Percentiles rank a stretch among this genome's conserved stretches.
Evolutionary conservation across 2,113 vertebrate species (phyloP).

Genomic region (Dermatemys mawii): DNA sequence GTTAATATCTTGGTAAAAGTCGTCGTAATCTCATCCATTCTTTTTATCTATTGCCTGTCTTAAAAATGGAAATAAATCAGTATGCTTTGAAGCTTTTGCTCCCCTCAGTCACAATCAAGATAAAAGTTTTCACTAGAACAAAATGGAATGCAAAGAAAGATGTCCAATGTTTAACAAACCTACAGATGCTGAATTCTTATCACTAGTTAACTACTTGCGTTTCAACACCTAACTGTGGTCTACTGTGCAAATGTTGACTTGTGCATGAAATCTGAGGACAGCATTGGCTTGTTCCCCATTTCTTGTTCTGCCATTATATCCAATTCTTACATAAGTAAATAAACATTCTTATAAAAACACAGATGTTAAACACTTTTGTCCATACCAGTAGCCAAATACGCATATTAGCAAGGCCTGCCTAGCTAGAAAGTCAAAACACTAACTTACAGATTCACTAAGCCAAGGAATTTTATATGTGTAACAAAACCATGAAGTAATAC

Average conservation of each 20-base stretch:
- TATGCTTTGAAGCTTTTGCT: background rate
- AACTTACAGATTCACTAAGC: background rate
- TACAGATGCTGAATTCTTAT: background rate
- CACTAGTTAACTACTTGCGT: conserved; percentile 19
- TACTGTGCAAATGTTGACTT: background rate
- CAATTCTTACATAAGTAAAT: background rate
- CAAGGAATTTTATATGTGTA: background rate
- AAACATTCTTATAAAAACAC: background rate
- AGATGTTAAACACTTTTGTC: background rate
- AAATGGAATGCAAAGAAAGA: background rate
- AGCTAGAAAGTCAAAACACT: background rate
- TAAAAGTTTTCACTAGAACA: background rate
- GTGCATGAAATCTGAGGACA: background rate
- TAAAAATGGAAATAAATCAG: background rate
- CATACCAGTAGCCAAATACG: background rate
- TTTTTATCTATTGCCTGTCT: background rate
- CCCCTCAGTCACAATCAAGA: background rate
- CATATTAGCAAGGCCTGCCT: background rate
- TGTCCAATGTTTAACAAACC: background rate
- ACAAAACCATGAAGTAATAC: background rate
- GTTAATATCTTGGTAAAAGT: background rate
- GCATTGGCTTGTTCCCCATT: background rate
- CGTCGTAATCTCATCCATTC: background rate
- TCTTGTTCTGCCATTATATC: background rate
- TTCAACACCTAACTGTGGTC: background rate